Conservation (phyloP, 2,797 vertebrate genomes). For the Gadopsis bispinosus region DNA sequence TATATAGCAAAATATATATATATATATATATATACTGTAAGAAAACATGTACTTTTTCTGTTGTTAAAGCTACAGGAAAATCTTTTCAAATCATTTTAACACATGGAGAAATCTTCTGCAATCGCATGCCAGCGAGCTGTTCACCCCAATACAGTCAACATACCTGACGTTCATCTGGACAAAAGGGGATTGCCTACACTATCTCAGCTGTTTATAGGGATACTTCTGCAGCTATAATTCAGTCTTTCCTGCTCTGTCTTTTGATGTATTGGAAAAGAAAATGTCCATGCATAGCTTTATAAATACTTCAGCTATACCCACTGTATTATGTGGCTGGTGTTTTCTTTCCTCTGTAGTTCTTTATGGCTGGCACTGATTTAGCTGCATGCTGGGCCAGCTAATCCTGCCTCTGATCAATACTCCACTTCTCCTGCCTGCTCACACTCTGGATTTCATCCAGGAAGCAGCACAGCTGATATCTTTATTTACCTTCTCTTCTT, state of each 20-base stretch:
- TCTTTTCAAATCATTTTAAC: background rate
- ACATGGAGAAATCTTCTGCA: background rate
- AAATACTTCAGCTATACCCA: conserved; percentile 10
- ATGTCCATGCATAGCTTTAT: background rate
- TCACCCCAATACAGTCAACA: conserved; percentile 1
- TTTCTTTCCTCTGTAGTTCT: conserved; percentile 44
- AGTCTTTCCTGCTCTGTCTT: background rate
- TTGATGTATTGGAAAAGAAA: background rate
- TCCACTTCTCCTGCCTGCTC: conserved; percentile 51
- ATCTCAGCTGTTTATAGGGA: background rate
- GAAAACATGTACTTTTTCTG: background rate
- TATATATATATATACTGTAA: background rate
- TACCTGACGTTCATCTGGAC: background rate
- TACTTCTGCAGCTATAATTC: background rate
- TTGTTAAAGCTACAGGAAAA: too few species aligned
- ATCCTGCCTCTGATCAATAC: conserved; percentile 75
- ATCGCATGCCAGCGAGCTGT: background rate
- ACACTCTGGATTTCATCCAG: conserved; percentile 60
- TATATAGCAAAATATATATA: too few species aligned
- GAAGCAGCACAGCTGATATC: conserved; percentile 38
- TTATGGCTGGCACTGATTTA: conserved; percentile 63
- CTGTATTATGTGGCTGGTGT: conserved; percentile 24
- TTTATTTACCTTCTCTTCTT: conserved; percentile 53
- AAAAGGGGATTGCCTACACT: background rate
- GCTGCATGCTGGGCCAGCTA: conserved; percentile 65